These are phyloP conservation scores for Bombus breviceps DNA, from an alignment of 1,140 invertebrate species.

Conservation along the genomic window DNA sequence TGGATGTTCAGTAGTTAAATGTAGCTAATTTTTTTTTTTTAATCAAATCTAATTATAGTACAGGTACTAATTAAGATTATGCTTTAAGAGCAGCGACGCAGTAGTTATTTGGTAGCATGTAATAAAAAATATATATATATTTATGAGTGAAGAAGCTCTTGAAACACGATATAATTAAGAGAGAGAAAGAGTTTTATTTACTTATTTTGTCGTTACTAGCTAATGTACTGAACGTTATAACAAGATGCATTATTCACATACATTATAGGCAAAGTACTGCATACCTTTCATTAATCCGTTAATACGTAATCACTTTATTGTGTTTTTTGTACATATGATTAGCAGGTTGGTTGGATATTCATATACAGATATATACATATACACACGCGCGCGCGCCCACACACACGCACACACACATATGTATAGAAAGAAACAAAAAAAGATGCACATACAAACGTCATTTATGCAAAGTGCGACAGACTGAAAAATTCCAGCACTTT, in stretches of 20 bases:
- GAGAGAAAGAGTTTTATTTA: constrained; percentile 39
- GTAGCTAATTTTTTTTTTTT: constrained; percentile 73
- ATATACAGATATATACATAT: constrained; percentile 25
- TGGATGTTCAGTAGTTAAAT: constrained; percentile 71
- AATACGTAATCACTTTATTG: constrained; percentile 41
- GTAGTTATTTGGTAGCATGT: constrained; percentile 62
- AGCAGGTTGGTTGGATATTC: constrained; percentile 52
- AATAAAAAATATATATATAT: constrained; percentile 36
- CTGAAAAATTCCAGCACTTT: constrained; percentile 54
- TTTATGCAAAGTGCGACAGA: constrained; percentile 49
- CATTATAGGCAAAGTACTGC: constrained; percentile 38
- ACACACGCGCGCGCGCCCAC: no score
- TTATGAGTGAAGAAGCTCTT: constrained; percentile 10
- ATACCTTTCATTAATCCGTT: constrained; percentile 43
- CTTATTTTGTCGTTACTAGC: constrained; percentile 38
- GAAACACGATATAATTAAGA: constrained; percentile 17
- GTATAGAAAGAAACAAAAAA: not conserved
- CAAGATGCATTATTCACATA: constrained; percentile 39
- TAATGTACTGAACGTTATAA: constrained; percentile 27
- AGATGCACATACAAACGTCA: constrained; percentile 28
- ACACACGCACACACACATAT: no score
- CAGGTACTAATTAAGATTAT: constrained; percentile 68
- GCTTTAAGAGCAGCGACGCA: constrained; percentile 56
- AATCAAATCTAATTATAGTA: constrained; percentile 58
- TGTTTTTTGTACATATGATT: constrained; percentile 57